Conservation (phyloP, 2,888 invertebrate genomes). For the Patella pellucida region DNA sequence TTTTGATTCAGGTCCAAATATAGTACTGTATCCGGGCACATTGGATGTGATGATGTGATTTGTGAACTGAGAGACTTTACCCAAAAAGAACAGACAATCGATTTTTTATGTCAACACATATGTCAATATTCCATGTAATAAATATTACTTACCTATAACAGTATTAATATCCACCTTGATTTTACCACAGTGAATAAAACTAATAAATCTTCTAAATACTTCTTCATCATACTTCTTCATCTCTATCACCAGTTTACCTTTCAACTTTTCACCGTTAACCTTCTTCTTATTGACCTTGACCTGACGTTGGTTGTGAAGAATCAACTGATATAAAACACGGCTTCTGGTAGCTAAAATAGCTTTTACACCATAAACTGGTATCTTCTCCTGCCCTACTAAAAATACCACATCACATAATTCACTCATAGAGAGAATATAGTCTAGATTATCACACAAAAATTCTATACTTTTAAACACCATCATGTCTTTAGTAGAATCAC, state of each 20-base stretch:
- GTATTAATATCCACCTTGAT: not conserved
- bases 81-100: too few species aligned
- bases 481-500: not conserved
- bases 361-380: constrained; percentile 2
- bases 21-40: too few species aligned
- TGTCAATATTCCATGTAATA: too few species aligned
- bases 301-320: not conserved
- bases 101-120: too few species aligned
- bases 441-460: not conserved
- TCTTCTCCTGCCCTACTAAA: not conserved
- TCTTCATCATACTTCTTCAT: not conserved
- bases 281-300: constrained; percentile 1
- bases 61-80: too few species aligned
- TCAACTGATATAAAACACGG: not conserved
- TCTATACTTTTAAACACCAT: constrained; percentile 6
- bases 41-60: too few species aligned
- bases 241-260: not conserved
- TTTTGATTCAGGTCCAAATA: too few species aligned
- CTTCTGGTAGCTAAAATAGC: not conserved
- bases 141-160: not conserved
- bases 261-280: not conserved
- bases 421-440: not conserved
- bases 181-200: constrained; percentile 12
- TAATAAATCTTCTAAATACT: not conserved
- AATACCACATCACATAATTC: not conserved